Base-by-base conservation (phyloP, 1,140 invertebrate genomes). In the Leptinotarsa lineolata region DNA sequence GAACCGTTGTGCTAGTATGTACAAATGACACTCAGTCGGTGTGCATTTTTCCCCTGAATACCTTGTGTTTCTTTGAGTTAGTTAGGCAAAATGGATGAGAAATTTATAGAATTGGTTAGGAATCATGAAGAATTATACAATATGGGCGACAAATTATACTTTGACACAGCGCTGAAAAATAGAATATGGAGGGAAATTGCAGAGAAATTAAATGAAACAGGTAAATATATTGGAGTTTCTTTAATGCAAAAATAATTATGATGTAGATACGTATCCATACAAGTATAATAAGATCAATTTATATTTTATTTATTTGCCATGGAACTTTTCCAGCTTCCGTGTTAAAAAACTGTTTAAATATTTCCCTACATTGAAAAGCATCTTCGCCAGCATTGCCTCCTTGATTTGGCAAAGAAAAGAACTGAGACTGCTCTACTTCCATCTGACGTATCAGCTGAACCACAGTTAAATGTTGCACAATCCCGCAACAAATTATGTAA, bases 321-420 rank as follows among this genome's bases (percentile, higher is more conserved):
- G 44, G 70, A 72, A 65, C 70, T 72, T 72, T 72, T 16, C 70
- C 70, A 65, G 30, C 61, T n/a, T 39, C 30, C 8, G 8, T 39
- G 64, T 68, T 72, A 68, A 72, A 72, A 68, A 68, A 68, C n/a
- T 68, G 20, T 59, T 68, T 54, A 60, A 72, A 72, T 68, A 58
- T 72, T 72, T 72, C 72, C 30, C 72, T 67, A 68, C 13, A 16
- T 67, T 68, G 45, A 72, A 72, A 68, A 15, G 45, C 65, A 68
- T 72, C 48, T 72, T 72, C 72, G 20, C 64, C 44, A 68, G 63
- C 72, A 67, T 72, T 72, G 18, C 64, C 63, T 21, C 65, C 61
- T 72, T 72, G 72, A 22, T 58, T 72, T 72, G 72, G 65, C 65
- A 72, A 68, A 30, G 64, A 44, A 66, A 66, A 45, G 15, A 72